Base-by-base conservation (phyloP, 2,888 invertebrate genomes). In the Heliconius ethilla region DNA sequence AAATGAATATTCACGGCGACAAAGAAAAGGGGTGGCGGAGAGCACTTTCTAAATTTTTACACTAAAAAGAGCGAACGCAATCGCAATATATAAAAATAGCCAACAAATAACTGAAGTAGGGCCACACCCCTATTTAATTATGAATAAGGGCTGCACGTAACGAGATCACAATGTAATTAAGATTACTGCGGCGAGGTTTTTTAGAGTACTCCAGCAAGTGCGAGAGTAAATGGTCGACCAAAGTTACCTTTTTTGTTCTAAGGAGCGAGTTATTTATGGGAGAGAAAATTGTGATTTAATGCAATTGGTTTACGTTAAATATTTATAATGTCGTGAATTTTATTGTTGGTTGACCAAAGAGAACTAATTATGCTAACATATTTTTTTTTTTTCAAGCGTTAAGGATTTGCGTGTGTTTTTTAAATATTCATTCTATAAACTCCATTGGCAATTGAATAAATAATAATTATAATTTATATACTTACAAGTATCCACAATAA, bases 91-190 rank as follows among this genome's bases (percentile, higher is more conserved):
- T 91, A 91, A 92, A 79, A 92, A 92, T 91, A 89, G 89, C 89
- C 91, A 92, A 92, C 91, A 93, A 93, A 93, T 92, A 92, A 92
- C 88, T 88, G 88, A 85, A 85, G 85, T 86, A 87, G 90, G 90
- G 92, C 90, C 91, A 91, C 89, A 91, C 90, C 90, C 90, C 91
- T 92, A 91, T 92, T 94, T 94, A 93, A 94, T 94, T 94, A 93
- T 94, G 93, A 94, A 93, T 93, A 92, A 94, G 89, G 91, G 91
- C 87, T 89, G 87, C 86, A 88, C 90, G 93, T 92, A 93, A 93
- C 91, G 91, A 93, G 93, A 94, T 93, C 93, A 92, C 93, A 93
- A 91, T 90, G 90, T 93, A 93, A 94, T 94, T 93, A 93, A 94
- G 94, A 94, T 94, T 94, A 94, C 93, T 91, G 91, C 88, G 91